Base-by-base conservation (phyloP, 2,113 vertebrate species). In the Macrotus californicus region DNA sequence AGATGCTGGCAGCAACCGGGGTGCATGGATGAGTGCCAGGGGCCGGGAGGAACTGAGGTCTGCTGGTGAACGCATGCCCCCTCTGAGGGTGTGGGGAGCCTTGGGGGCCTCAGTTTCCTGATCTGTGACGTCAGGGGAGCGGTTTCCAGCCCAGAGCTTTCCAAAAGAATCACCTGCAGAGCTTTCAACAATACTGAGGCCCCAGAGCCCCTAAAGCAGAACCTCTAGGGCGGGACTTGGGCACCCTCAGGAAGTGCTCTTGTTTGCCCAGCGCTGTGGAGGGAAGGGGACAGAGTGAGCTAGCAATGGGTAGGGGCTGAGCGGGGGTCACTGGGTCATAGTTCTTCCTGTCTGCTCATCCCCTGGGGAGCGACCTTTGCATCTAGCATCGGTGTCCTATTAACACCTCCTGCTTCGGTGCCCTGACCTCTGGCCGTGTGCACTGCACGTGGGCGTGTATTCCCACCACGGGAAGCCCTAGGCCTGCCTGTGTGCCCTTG, bases 401-500 rank as follows among this genome's bases (percentile, higher is more conserved):
- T 94, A 93, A 93, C 39, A 6, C 79, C 89, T 70, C 76, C 79
- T 75, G 95, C 96, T 80, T 92, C 66, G 83, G 29, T 84, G 87
- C 77, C 77, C 70, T 34, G 73, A 24, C 69, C 79, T 21, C 50
- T 0, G 16, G 85, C 64, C 83, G 29, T 7, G 0, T 9, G 66
- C 4, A 0, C 24, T 11, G 72, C 26, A 0, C 19, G 31, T 90
- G 85, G 43, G 48, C 34, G 0, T 9, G 19, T 31, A 73, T 91
- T 67, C n/a, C 80, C 50, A 39, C 6, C 86, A 72, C 3, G 7
- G 26, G 41, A 77, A 34, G 36, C 13, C 26, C 18, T 22, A 15
- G 81, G 82, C 41, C 75, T 34, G 41, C 2, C 75, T 34, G 41
- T 1, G 2, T 61, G 41, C 36, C 1, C 10, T 2, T 2, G 31